phyloP scores from a whole-genome alignment of 2,888 invertebrate species.

The Stenchaetothrips biformis region DNA sequence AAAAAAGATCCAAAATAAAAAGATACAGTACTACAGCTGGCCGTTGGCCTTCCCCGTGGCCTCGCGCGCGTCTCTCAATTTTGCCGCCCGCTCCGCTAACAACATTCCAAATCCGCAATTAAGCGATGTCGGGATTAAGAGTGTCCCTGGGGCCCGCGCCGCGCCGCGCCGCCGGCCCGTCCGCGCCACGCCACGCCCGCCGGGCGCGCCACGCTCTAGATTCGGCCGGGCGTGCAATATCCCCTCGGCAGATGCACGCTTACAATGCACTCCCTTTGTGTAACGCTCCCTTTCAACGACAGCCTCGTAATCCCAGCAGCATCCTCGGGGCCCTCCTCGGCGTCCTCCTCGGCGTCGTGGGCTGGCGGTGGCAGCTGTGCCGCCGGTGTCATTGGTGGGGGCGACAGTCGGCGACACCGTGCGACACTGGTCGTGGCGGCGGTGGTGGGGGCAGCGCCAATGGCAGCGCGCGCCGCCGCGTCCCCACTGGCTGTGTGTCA shows the following conservation, averaged over 20 bases:
- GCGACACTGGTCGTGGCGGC: not conserved
- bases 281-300: slow-evolving; percentile 3
- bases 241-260: slow-evolving; percentile 6
- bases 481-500: not conserved
- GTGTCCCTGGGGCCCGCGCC: slow-evolving; percentile 1
- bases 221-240: slow-evolving; percentile 15
- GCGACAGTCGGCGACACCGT: not conserved
- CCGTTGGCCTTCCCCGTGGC: not conserved
- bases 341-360: not conserved
- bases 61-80: not conserved
- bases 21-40: not conserved
- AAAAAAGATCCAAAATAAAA: too few relatives aligned
- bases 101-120: slow-evolving; percentile 8
- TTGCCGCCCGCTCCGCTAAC: not conserved
- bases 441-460: not conserved
- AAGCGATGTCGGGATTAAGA: slow-evolving; percentile 1
- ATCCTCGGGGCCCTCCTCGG: not conserved
- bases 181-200: not conserved
- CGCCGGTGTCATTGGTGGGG: slow-evolving; percentile 7
- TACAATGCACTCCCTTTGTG: slow-evolving; percentile 16
- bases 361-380: not conserved
- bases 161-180: not conserved
- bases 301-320: not conserved
- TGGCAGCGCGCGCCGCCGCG: slow-evolving; percentile 1
- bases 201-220: not conserved